These are phyloP conservation scores for Plodia interpunctella DNA, from an alignment of 1,140 invertebrate genomes.

Conservation along the genomic window DNA sequence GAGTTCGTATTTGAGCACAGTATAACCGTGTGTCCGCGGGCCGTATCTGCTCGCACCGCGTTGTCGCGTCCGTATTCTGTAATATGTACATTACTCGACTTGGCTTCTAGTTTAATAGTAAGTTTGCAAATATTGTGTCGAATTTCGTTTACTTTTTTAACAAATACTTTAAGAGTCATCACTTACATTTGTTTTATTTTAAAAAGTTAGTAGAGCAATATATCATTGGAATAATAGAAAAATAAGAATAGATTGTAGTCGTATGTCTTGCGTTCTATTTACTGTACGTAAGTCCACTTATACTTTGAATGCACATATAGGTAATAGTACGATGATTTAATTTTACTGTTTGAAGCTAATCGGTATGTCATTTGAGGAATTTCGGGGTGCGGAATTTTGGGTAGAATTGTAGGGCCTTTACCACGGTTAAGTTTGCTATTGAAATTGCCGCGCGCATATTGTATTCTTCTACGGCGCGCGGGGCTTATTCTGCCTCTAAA, in stretches of 20 bases:
- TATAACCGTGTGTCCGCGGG: slow-evolving; percentile 7
- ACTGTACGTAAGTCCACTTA: slow-evolving; percentile 68
- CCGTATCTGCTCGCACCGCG: slow-evolving; percentile 43
- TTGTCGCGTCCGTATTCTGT: slow-evolving; percentile 59
- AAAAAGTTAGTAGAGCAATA: slow-evolving; percentile 50
- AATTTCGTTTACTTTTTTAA: slow-evolving; percentile 58
- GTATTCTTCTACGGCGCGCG: slow-evolving; percentile 27
- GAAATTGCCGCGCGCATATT: slow-evolving; percentile 23
- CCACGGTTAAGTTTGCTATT: slow-evolving; percentile 25
- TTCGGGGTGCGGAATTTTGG: slow-evolving; percentile 58
- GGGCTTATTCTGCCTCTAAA: slow-evolving; percentile 17
- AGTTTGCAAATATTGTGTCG: slow-evolving; percentile 56
- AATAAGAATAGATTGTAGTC: slow-evolving; percentile 72
- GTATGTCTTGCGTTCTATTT: slow-evolving; percentile 59
- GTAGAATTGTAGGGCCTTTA: slow-evolving; percentile 35
- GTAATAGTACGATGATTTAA: slow-evolving; percentile 56
- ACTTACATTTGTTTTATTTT: slow-evolving; percentile 44
- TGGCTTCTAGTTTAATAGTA: slow-evolving; percentile 57
- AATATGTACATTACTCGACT: slow-evolving; percentile 64
- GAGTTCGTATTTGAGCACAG: slow-evolving; percentile 1
- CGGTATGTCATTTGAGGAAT: slow-evolving; percentile 63
- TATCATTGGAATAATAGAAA: slow-evolving; percentile 65
- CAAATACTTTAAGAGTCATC: slow-evolving; percentile 50
- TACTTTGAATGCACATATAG: slow-evolving; percentile 69
- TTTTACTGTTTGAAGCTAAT: slow-evolving; percentile 66